Evolutionary conservation across 2,113 vertebrate genomes (phyloP).

Genomic region (Apistogramma diplotaenia): DNA sequence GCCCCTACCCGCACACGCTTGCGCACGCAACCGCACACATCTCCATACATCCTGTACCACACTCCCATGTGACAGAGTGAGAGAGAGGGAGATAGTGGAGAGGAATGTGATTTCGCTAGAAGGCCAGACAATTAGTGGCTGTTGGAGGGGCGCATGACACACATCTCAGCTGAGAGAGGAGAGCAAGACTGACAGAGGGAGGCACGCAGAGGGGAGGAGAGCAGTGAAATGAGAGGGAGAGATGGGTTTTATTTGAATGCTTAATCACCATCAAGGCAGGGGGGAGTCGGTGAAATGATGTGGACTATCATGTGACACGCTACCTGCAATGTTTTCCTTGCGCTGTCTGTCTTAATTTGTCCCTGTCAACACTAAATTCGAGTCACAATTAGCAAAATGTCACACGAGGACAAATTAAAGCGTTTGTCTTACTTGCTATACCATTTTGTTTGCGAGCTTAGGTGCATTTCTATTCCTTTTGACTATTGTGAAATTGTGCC

Average conservation of each 20-base stretch:
- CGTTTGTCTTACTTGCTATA: not conserved
- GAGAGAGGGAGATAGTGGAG: not conserved
- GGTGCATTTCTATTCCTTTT: not conserved
- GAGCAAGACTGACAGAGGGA: constrained; percentile 24
- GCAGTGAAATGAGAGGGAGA: not conserved
- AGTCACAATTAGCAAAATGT: constrained; percentile 24
- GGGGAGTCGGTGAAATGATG: not conserved
- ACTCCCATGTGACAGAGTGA: constrained; percentile 27
- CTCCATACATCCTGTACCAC: not conserved
- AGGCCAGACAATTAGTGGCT: constrained; percentile 72
- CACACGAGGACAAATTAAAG: constrained; percentile 24
- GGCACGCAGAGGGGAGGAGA: not conserved
- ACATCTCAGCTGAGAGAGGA: constrained; percentile 42
- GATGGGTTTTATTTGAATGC: constrained; percentile 19
- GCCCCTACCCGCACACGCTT: constrained; percentile 10
- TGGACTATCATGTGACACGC: constrained; percentile 27
- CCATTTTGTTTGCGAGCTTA: not conserved
- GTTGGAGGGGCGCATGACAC: constrained; percentile 56
- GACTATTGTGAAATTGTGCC: not conserved
- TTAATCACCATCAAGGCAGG: constrained; percentile 20
- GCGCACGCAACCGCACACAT: constrained; percentile 13
- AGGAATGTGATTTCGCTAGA: constrained; percentile 57
- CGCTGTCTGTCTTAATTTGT: constrained; percentile 32
- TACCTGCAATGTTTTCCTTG: constrained; percentile 30
- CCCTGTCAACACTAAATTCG: constrained; percentile 10